These are phyloP conservation scores for Nebria brevicollis DNA, from an alignment of 2,888 invertebrate genomes.

Conservation along the genomic window DNA sequence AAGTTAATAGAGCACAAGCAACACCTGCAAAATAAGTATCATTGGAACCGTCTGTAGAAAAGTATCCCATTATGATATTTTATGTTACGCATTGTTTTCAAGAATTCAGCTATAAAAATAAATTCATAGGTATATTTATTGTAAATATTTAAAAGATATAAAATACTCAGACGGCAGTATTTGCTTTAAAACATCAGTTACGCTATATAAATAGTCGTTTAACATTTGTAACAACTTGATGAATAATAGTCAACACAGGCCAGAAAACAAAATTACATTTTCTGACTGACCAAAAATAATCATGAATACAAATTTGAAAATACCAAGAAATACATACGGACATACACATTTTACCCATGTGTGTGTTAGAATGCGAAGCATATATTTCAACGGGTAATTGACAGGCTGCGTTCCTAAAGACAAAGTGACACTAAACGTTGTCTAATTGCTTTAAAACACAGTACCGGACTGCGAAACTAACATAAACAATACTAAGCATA, in stretches of 20 bases:
- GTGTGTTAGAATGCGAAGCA: constrained; percentile 51
- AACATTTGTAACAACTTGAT: constrained; percentile 12
- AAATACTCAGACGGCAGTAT: not conserved
- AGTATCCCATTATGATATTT: no score
- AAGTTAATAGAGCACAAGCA: no score
- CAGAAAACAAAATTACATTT: constrained; percentile 42
- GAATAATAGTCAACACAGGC: constrained; percentile 40
- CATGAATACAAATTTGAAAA: constrained; percentile 46
- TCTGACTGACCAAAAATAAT: constrained; percentile 47
- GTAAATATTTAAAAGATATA: not conserved
- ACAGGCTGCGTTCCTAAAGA: constrained; percentile 61
- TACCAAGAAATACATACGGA: constrained; percentile 32
- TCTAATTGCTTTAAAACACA: constrained; percentile 51
- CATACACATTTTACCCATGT: constrained; percentile 12
- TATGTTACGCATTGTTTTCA: no score
- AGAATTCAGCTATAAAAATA: no score
- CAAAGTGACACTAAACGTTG: constrained; percentile 65
- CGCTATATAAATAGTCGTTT: not conserved
- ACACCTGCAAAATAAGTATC: no score
- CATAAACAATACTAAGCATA: not conserved
- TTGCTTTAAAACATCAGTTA: not conserved
- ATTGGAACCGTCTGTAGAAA: no score
- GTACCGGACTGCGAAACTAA: constrained; percentile 30
- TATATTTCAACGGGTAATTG: constrained; percentile 65
- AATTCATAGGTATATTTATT: no score